phyloP scores from a whole-genome alignment of 2,113 vertebrate genomes.

The Callithrix jacchus region DNA sequence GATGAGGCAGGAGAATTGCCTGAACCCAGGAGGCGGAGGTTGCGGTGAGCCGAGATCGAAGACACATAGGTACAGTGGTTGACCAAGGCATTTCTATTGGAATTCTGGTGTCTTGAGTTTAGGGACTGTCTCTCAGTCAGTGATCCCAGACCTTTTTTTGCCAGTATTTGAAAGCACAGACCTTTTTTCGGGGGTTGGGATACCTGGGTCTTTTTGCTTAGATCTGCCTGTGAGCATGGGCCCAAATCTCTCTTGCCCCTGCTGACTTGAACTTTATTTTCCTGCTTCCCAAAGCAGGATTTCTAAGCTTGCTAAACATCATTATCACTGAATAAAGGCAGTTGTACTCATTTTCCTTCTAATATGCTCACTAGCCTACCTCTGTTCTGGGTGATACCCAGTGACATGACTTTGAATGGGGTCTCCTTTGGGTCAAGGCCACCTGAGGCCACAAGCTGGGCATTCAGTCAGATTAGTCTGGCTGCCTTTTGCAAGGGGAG shows the following conservation, averaged over 20 bases:
- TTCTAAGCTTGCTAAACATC: constrained; percentile 52
- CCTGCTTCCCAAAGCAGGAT: constrained; percentile 26
- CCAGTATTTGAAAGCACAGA: background rate
- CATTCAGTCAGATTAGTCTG: constrained; percentile 26
- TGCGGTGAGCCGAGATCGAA: background rate
- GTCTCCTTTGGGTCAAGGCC: constrained; percentile 55
- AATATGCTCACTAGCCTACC: background rate
- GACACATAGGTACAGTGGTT: background rate
- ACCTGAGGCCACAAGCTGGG: constrained; percentile 53
- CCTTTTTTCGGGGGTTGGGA: background rate
- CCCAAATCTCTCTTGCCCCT: background rate
- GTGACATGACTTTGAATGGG: constrained; percentile 50
- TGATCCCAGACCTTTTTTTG: background rate
- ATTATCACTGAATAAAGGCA: background rate
- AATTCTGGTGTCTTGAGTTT: background rate
- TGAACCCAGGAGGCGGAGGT: too few relatives aligned
- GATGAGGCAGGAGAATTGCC: too few relatives aligned
- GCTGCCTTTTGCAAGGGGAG: constrained; percentile 25
- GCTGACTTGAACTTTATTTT: constrained; percentile 40
- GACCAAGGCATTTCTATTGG: background rate
- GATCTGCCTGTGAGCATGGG: background rate
- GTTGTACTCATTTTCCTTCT: constrained; percentile 3
- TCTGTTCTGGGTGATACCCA: background rate
- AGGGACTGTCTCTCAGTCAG: background rate
- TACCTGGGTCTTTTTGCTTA: background rate